Evolutionary conservation across 2,797 vertebrate genomes (phyloP).

Genomic region (Esox masquinongy): DNA sequence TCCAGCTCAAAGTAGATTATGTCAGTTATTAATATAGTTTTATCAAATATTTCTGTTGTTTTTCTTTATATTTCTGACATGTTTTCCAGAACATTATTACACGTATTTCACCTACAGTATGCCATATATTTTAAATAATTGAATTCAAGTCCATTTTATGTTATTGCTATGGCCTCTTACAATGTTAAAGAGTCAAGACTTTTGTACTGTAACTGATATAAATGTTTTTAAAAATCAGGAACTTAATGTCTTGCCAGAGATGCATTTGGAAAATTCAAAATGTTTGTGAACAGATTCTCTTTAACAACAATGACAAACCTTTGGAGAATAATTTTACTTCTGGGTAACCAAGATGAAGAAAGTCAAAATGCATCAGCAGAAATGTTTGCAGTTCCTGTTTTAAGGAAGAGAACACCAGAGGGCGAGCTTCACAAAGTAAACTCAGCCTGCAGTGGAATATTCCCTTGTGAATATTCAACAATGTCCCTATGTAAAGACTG

Average conservation of each 20-base stretch:
- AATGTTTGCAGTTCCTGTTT: background rate
- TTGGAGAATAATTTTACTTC: too few species aligned
- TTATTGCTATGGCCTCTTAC: background rate
- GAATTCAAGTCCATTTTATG: background rate
- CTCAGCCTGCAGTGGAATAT: background rate
- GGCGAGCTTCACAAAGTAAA: background rate
- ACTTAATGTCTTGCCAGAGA: background rate
- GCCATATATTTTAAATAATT: background rate
- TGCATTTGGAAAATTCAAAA: too few species aligned
- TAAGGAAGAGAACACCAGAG: background rate
- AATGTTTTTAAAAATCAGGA: background rate
- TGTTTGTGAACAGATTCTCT: background rate
- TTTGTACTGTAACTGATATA: background rate
- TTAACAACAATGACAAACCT: too few species aligned
- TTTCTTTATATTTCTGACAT: background rate
- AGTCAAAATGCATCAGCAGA: background rate
- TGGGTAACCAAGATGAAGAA: background rate
- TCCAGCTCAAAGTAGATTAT: background rate
- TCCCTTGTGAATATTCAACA: background rate
- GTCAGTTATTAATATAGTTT: background rate
- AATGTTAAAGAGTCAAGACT: background rate
- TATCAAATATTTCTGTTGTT: background rate
- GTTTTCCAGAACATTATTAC: slow-evolving; percentile 3
- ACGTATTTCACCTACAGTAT: background rate
- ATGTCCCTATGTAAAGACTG: background rate